Percentiles rank a stretch among this genome's conserved stretches.
phyloP scores from a whole-genome alignment of 2,797 vertebrate genomes.

The Heterohyrax brucei region DNA sequence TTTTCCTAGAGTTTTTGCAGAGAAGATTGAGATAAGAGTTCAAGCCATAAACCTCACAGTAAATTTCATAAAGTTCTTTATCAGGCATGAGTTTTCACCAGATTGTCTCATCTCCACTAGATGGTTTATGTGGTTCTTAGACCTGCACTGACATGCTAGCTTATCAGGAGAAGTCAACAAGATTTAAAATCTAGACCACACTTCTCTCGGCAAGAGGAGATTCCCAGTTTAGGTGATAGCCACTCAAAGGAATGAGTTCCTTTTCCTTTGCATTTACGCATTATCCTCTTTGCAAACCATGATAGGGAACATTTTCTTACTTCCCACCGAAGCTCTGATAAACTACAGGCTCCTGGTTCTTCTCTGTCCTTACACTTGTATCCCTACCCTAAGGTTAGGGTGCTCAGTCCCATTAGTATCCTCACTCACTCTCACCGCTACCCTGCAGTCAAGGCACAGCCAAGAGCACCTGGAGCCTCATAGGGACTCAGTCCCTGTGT shows the following conservation, averaged over 20 bases:
- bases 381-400: no score
- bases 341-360: not conserved
- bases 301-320: not conserved
- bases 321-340: not conserved
- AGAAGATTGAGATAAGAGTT: not conserved
- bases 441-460: not conserved
- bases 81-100: not conserved
- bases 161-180: not conserved
- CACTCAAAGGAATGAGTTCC: not conserved
- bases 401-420: not conserved
- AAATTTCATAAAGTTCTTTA: not conserved
- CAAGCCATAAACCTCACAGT: not conserved
- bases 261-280: not conserved
- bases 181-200: not conserved
- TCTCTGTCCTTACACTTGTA: not conserved
- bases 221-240: accelerated
- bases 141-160: not conserved
- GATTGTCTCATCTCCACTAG: not conserved
- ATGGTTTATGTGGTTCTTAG: not conserved
- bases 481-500: not conserved
- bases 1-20: not conserved
- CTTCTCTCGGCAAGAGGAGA: not conserved
- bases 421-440: no score
- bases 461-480: not conserved
- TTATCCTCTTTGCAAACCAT: not conserved